Base-by-base conservation (phyloP, 2,888 invertebrate genomes). In the Calliopum simillimum region DNA sequence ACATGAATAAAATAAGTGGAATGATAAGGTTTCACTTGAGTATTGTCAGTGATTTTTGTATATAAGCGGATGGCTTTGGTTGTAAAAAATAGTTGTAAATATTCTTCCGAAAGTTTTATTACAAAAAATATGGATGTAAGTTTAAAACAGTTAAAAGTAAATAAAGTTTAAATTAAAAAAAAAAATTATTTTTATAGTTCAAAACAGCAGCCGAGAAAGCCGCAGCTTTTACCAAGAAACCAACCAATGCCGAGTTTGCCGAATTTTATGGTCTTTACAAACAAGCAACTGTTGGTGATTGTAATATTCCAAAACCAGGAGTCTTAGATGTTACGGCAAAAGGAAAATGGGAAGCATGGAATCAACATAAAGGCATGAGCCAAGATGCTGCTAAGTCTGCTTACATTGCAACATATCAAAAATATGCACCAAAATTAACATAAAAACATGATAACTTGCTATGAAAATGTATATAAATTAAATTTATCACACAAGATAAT, bases 291-390 rank as follows among this genome's bases (percentile, higher is more conserved):
- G 87, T 91, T 75, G 96, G 96, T 0, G 95, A 97, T 82, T 89
- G 90, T 76, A 92, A 92, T 84, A 93, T 91, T 76, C 95, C 87
- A 61, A 91, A 93, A 77, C 97, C 98, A 69, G 95, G 96, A 68
- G 90, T 96, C 87, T 80, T 96, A 73, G 96, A 97, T 80, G 84
- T 94, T 78, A 94, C 93, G 86, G 55, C 93, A 74, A 96, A 94
- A 84, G 96, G 96, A 25, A 98, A 98, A 87, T 98, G 94, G 95
- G 94, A 94, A 84, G 92, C 94, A 1, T 98, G 98, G 98, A 90
- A 89, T 75, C 88, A 86, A 69, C 92, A 92, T 84, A 96, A 96
- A 87, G 97, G 96, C 44, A 88, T 90, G 80, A 87, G 90, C 43
- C 87, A 91, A 80, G 94, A 93, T 55, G 91, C 89, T 41, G 97